phyloP scores from a whole-genome alignment of 2,797 vertebrate genomes.

The Typhlichthys subterraneus region DNA sequence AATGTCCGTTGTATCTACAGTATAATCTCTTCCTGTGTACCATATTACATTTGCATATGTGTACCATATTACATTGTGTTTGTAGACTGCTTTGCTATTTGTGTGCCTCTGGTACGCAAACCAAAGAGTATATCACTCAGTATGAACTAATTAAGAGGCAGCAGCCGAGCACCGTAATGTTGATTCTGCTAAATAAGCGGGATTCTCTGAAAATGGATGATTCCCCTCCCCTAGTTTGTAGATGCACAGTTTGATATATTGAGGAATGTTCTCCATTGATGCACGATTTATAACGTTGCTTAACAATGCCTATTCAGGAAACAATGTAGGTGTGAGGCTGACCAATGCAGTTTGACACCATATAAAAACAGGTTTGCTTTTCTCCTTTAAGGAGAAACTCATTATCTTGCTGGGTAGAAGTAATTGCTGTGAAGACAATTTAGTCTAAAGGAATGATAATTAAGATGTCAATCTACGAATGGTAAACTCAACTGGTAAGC shows the following conservation, averaged over 20 bases:
- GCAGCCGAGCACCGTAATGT: not conserved
- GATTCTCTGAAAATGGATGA: not conserved
- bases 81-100: not conserved
- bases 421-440: no score
- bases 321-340: no score
- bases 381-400: no score
- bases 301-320: no score
- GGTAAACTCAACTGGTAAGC: not conserved
- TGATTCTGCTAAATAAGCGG: not conserved
- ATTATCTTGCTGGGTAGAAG: no score
- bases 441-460: no score
- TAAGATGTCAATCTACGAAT: no score
- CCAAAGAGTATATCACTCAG: constrained; percentile 54
- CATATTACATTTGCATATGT: not conserved
- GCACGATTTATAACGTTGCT: no score
- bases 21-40: not conserved
- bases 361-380: no score
- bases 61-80: not conserved
- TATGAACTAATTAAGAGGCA: constrained; percentile 17
- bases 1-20: not conserved
- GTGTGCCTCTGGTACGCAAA: constrained; percentile 36
- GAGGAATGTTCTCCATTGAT: no score
- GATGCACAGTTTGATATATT: not conserved
- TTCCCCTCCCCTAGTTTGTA: no score
- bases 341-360: no score